Evolutionary conservation across 1,140 invertebrate species (phyloP), one percentile per base, ranked within the genome.

Genomic region (Chlorops oryzae): DNA sequence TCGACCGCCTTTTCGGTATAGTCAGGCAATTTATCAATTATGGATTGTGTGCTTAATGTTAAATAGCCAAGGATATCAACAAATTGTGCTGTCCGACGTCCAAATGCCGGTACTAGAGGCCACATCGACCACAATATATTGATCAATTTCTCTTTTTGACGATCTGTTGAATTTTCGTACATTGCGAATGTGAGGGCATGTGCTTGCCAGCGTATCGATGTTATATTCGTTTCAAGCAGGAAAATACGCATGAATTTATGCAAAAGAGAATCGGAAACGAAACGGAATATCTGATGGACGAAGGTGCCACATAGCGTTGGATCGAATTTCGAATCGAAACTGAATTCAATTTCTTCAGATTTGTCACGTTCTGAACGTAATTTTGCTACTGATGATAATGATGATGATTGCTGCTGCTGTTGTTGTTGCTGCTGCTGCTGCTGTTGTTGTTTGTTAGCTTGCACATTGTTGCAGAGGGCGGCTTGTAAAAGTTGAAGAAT

Each of bases 41-140:
- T 67, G 22, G 55, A 60, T 21, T 65, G 59, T 0, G 82, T 92
- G 67, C 90, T 92, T 0, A 96, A 76, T 0, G 90, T 89, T 63
- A 96, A 91, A 72, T 92, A 96, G 1, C 94, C 95, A 1, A 98
- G 78, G 0, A 98, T 75, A 73, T 98, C 95, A 1, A 97, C 93
- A 76, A 97, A 98, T 73, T 98, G 95, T 0, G 90, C 86, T 3
- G 93, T 92, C 73, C 96, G 92, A 1, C 89, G 78, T 2, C 95
- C 96, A 68, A 94, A 96, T 43, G 85, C 81, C 1, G 92, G 90
- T 25, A 98, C 75, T 37, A 89, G 76, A 2, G 90, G 90, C 94
- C 95, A 98, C 24, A 98, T 72, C 35, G 81, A 81, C 93, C 93
- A 96, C 57, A 97, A 75, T 4, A 93, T 74, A 44, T 89, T 86